Percentiles rank a stretch among this genome's conserved stretches.
Conservation (phyloP, 2,888 invertebrate species). For the Crocallis elinguaria region DNA sequence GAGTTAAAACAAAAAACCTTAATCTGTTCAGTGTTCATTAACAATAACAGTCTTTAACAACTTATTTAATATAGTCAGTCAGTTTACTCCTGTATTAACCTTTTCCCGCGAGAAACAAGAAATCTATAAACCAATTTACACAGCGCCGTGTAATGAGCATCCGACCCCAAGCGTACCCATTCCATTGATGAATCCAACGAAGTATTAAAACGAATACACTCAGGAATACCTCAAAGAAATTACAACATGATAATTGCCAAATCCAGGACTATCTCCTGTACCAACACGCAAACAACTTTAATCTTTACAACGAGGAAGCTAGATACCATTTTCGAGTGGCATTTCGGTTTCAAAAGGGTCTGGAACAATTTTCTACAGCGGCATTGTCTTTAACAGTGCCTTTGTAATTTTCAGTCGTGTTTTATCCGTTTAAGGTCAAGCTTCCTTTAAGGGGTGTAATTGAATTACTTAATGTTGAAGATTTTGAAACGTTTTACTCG, state of each 20-base stretch:
- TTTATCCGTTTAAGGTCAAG: conserved; percentile 4
- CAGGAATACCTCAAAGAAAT: neutral
- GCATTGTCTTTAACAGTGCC: neutral
- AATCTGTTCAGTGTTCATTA: no score
- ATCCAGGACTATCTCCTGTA: neutral
- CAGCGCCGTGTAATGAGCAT: neutral
- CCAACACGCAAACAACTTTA: neutral
- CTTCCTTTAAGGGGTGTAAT: neutral
- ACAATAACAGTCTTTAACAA: no score
- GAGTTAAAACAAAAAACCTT: no score
- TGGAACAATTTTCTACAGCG: neutral
- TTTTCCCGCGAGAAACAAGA: no score
- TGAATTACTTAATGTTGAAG: neutral
- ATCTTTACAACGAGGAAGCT: neutral
- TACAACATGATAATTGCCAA: neutral
- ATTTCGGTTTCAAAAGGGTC: no score
- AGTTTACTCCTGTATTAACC: no score
- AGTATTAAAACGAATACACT: no score
- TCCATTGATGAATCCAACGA: neutral
- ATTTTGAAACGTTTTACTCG: neutral
- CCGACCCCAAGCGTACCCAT: neutral
- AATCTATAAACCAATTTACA: no score
- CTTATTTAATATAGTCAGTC: no score
- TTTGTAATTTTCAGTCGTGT: conserved; percentile 2
- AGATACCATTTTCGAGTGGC: neutral